Evolutionary conservation across 1,140 invertebrate genomes (phyloP), one percentile per base, ranked within the genome.

Genomic region (Aplysia californica): DNA sequence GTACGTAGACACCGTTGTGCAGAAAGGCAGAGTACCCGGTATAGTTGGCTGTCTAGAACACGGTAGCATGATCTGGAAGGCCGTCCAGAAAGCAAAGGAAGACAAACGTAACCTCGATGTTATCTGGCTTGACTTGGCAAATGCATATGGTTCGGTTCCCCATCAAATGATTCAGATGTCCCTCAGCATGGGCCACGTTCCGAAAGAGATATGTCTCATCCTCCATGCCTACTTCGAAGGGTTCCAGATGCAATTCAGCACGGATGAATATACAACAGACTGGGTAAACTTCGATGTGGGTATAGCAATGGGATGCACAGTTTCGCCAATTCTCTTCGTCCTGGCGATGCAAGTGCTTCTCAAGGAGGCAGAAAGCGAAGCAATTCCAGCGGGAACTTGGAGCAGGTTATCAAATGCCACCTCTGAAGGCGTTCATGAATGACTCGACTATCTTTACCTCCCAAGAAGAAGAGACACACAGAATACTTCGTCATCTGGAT

Each of bases 91-190:
- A 59, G 73, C 81, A 3, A 71, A 72, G 38, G 69, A 26, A n/a
- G 44, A 50, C 10, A 50, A 10, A 77, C 77, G 44, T 50, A 50
- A 50, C 44, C 44, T 50, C 44, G n/a, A 50, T 50, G 76, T 82
- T 3, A 65, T 82, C 6, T 82, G 79, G 79, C 61, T 80, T 1
- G 79, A 80, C 39, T 61, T 80, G 18, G 76, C 76, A 31, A 82
- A 82, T 31, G 78, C 64, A 0, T 82, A 80, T 70, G 76, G 69
- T 36, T 71, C 79, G 64, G 59, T 82, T 18, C 73, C 78, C 18
- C 80, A 82, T 55, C 35, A 58, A 41, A 31, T 78, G 41, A 66
- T 74, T 33, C 23, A 72, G n/a, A 10, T 44, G 26, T 41, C 73
- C 21, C 29, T 80, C 21, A 65, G 61, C 18, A 38, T 38, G 35